Conservation (phyloP, 2,113 vertebrate genomes). For the Hippocampus mohnikei region DNA sequence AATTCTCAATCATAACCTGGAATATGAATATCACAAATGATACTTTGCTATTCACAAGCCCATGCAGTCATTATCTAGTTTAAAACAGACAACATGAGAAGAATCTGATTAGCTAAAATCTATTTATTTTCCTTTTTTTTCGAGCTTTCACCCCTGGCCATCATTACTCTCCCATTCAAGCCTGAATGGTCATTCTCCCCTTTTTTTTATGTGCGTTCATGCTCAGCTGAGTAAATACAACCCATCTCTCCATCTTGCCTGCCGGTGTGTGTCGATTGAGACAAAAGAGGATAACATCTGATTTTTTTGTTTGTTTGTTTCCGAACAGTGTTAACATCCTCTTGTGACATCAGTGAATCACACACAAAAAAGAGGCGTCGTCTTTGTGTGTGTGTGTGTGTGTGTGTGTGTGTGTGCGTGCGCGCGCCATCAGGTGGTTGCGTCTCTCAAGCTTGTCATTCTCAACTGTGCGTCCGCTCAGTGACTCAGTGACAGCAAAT, state of each 20-base stretch:
- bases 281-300: constrained; percentile 48
- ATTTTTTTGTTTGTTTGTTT: constrained; percentile 34
- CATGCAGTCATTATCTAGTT: constrained; percentile 14
- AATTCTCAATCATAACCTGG: too few relatives aligned
- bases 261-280: constrained; percentile 63
- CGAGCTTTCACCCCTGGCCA: background rate
- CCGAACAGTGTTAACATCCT: constrained; percentile 34
- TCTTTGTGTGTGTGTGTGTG: constrained; percentile 10
- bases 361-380: constrained; percentile 13
- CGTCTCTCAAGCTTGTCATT: constrained; percentile 19
- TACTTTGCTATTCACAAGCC: constrained; percentile 4
- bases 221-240: background rate
- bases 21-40: background rate
- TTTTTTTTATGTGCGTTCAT: constrained; percentile 9
- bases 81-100: constrained; percentile 30
- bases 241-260: constrained; percentile 33
- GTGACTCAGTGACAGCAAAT: constrained; percentile 44
- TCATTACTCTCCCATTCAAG: constrained; percentile 27
- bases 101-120: constrained; percentile 56
- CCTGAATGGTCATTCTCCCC: constrained; percentile 12
- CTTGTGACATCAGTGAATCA: constrained; percentile 61
- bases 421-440: constrained; percentile 34
- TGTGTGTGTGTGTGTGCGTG: background rate
- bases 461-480: constrained; percentile 12
- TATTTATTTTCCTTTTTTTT: constrained; percentile 20